Base-by-base conservation (phyloP, 2,113 vertebrate genomes). In the Charina bottae region DNA sequence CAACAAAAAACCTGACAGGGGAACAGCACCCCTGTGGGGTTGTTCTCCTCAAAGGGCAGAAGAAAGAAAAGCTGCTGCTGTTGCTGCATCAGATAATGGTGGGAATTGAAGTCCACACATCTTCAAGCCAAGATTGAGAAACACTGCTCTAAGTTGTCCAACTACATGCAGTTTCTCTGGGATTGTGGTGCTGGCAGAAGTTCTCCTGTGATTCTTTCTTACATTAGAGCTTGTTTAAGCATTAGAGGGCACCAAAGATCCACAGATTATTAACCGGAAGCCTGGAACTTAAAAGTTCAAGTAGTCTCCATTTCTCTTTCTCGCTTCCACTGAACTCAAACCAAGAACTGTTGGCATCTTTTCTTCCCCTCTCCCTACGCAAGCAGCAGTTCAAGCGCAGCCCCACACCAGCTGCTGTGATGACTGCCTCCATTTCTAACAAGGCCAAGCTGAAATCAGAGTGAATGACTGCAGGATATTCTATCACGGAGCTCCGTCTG, bases 181-280 rank as follows among this genome's bases (percentile, higher is more conserved):
- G 28, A 13, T 83, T 55, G n/a, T 42, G 84, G 84, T 68, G 59
- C n/a, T 42, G 46, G 42, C 46, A 33, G 28, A 3, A 26, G 10
- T 19, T 23, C 46, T 23, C 2, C 15, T 87, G 37, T n/a, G n/a
- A 49, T 49, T 49, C 49, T 49, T 49, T 49, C 49, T 49, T 7
- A 49, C 4, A 49, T 49, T 49, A 33, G 24, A 37, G 56, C 68
- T 84, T 59, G 23, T 83, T 87, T 93, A 15, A 89, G 91, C 96
- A 87, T 95, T 94, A 97, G 96, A 93, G 96, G 96, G 96, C 96
- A 95, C 93, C 92, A 94, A 95, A 89, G 93, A 90, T 90, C 89
- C 93, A 33, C 92, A 0, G 26, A 96, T 59, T 0, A 17, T 15
- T n/a, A 42, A 13, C 88, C 0, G 3, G 53, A 83, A 42, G n/a